These are phyloP conservation scores for Anseranas semipalmata DNA, from an alignment of 2,113 vertebrate genomes.

Conservation along the genomic window DNA sequence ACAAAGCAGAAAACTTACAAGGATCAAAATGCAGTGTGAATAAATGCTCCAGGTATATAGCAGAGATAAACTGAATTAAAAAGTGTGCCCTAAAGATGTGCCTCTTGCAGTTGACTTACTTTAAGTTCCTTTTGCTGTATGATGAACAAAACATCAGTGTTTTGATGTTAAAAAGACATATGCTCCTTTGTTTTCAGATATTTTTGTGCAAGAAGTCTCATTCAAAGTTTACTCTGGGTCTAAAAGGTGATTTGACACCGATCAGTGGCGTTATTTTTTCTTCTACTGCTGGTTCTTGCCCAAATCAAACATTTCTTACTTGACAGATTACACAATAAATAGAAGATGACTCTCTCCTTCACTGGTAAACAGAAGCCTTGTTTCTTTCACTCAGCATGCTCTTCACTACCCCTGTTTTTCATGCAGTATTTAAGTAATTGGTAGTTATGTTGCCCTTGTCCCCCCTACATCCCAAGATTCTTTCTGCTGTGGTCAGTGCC, in stretches of 20 bases:
- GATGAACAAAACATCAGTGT: neutral
- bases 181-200: neutral
- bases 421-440: neutral
- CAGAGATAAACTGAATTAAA: neutral
- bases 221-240: neutral
- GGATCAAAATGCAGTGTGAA: neutral
- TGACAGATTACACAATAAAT: constrained; percentile 33
- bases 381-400: constrained; percentile 4
- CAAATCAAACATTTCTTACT: constrained; percentile 29
- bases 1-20: neutral
- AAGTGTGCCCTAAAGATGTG: neutral
- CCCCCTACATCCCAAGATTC: neutral
- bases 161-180: neutral
- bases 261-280: neutral
- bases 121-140: neutral
- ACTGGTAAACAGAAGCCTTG: neutral
- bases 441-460: neutral
- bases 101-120: neutral
- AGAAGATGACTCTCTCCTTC: neutral
- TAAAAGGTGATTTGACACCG: neutral
- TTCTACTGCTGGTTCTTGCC: constrained; percentile 50
- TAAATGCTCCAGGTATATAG: neutral
- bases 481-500: constrained; percentile 49
- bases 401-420: constrained; percentile 15
- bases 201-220: neutral